These are phyloP conservation scores for Microcebus jonahi DNA, from an alignment of 2,113 vertebrate genomes.

Conservation along the genomic window DNA sequence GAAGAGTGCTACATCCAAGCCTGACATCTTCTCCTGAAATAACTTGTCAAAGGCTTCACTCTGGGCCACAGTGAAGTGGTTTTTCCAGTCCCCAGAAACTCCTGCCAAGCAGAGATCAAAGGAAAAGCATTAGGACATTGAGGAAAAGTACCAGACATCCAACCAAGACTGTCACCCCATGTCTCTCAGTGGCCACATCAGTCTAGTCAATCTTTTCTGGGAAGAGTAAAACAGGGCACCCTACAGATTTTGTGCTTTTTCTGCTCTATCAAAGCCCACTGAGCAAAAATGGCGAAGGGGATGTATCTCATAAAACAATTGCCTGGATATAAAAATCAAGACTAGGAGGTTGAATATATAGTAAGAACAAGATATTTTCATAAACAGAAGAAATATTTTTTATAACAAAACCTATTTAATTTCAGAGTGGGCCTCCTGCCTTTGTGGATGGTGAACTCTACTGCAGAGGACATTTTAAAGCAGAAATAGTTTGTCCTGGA, in stretches of 20 bases:
- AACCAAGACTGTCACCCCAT: neutral
- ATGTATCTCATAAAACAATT: too few species aligned
- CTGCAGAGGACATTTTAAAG: too few species aligned
- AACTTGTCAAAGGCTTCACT: slow-evolving; percentile 79
- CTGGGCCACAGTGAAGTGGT: slow-evolving; percentile 85
- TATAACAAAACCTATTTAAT: too few species aligned
- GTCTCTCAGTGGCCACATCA: neutral
- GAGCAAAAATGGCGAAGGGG: neutral
- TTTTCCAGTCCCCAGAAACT: slow-evolving; percentile 87
- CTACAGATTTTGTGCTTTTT: neutral
- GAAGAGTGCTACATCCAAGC: slow-evolving; percentile 69
- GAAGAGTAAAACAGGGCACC: neutral
- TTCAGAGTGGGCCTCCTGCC: too few species aligned
- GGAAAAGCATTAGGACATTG: neutral
- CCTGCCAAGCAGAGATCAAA: slow-evolving; percentile 75
- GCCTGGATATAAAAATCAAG: neutral
- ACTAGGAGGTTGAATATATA: neutral
- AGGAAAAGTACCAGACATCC: neutral
- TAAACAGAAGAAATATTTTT: too few species aligned
- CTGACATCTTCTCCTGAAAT: slow-evolving; percentile 84
- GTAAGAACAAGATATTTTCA: neutral
- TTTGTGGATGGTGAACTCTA: too few species aligned
- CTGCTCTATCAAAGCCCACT: neutral
- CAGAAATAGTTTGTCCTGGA: too few species aligned
- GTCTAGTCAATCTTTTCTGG: neutral